phyloP scores from a whole-genome alignment of 2,797 vertebrate species.

The Dermochelys coriacea region DNA sequence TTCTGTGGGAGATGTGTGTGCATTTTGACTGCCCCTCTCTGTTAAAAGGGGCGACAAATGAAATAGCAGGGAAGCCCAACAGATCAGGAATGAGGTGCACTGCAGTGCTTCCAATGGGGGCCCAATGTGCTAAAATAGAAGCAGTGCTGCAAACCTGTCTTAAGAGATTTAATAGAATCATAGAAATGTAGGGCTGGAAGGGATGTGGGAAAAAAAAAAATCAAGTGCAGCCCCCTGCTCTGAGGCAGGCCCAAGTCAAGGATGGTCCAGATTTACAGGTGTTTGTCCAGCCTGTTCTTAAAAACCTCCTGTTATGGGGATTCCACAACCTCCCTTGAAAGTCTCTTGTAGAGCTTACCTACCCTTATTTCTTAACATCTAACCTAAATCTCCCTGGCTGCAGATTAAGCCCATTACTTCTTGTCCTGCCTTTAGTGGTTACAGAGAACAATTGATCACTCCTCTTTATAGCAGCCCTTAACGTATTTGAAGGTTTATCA shows the following conservation, averaged over 20 bases:
- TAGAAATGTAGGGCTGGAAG: not conserved
- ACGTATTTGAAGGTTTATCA: not conserved
- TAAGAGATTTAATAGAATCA: no score
- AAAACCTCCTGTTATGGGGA: rapidly evolving
- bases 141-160: not conserved
- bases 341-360: not conserved
- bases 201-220: no score
- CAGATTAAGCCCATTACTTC: not conserved
- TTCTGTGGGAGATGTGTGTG: not conserved
- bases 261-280: no score
- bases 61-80: rapidly evolving
- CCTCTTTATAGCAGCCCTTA: not conserved
- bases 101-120: rapidly evolving
- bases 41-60: not conserved
- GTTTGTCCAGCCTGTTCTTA: not conserved
- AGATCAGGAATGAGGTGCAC: rapidly evolving
- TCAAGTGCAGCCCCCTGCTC: not conserved
- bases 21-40: not conserved
- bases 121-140: not conserved
- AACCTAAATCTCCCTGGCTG: not conserved
- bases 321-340: not conserved
- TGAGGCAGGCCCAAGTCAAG: not conserved
- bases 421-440: not conserved
- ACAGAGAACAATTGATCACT: not conserved
- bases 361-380: not conserved